Conservation (phyloP, 2,113 vertebrate species). For the Rhinolophus sinicus region DNA sequence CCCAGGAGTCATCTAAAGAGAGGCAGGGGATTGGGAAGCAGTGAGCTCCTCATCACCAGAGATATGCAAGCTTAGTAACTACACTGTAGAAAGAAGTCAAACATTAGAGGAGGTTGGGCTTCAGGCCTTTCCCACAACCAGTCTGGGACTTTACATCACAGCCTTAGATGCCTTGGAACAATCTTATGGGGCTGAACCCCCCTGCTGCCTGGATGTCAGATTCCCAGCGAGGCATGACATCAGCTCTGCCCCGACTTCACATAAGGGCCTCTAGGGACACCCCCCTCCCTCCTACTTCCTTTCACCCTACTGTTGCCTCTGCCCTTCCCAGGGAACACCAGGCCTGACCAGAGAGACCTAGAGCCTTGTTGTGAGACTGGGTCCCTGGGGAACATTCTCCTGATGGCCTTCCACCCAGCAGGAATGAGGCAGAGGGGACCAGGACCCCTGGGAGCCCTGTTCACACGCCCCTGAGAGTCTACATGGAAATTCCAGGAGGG, state of each 20-base stretch:
- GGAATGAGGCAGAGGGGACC: slow-evolving; percentile 75
- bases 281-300: slow-evolving; percentile 30
- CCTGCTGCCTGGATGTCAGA: not conserved
- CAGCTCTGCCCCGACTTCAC: slow-evolving; percentile 6
- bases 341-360: slow-evolving; percentile 43
- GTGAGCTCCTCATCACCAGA: not conserved
- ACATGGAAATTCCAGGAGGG: slow-evolving; percentile 58
- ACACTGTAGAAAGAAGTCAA: not conserved
- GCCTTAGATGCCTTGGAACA: not conserved
- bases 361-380: slow-evolving; percentile 59
- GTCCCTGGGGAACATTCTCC: slow-evolving; percentile 76
- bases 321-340: slow-evolving; percentile 3
- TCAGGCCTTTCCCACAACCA: not conserved
- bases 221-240: slow-evolving; percentile 44
- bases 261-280: not conserved
- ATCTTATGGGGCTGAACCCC: not conserved
- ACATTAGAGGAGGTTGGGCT: not conserved
- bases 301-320: not conserved
- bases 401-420: slow-evolving; percentile 77
- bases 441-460: slow-evolving; percentile 27
- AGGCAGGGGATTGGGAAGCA: not conserved
- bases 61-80: not conserved
- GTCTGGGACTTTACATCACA: not conserved
- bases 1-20: not conserved
- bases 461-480: slow-evolving; percentile 81